These are phyloP conservation scores for Cantharis rustica DNA, from an alignment of 2,888 invertebrate species.

Conservation along the genomic window DNA sequence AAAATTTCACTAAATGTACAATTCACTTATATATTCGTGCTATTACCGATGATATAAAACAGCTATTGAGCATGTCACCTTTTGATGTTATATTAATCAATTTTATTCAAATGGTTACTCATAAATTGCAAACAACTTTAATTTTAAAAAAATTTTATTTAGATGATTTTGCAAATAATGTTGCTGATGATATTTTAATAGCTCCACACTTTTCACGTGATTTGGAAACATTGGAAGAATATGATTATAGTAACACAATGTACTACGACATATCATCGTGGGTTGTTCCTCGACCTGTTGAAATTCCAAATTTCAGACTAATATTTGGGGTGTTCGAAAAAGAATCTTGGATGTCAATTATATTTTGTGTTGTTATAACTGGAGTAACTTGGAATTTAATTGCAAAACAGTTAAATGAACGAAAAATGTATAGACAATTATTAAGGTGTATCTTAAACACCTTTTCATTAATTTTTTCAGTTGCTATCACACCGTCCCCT, in stretches of 20 bases:
- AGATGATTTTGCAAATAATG: neutral
- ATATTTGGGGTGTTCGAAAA: neutral
- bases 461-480: neutral
- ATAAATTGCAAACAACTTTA: neutral
- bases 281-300: neutral
- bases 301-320: neutral
- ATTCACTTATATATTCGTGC: neutral
- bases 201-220: neutral
- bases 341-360: neutral
- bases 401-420: neutral
- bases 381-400: neutral
- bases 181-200: neutral
- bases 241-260: neutral
- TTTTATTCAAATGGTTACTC: neutral
- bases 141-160: neutral
- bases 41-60: neutral
- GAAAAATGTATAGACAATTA: neutral
- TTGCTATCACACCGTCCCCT: neutral
- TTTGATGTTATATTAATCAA: neutral
- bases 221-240: neutral
- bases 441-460: neutral
- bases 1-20: too few relatives aligned
- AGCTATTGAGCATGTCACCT: neutral
- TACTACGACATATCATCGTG: neutral
- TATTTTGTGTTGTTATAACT: neutral